Evolutionary conservation across 2,888 invertebrate species (phyloP), one percentile per base, ranked within the genome.

Genomic region (Ophraella communa): DNA sequence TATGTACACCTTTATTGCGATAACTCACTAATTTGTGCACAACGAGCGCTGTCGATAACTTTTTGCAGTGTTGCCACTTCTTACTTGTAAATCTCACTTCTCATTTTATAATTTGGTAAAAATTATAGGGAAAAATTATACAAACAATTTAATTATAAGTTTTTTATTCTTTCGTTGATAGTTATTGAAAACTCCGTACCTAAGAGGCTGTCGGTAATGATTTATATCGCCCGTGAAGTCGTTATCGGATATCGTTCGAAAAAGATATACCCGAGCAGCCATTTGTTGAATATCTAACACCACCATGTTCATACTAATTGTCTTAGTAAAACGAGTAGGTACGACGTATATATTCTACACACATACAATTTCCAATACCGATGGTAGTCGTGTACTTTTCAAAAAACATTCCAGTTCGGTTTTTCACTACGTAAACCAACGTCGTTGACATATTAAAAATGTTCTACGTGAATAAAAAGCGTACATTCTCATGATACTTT

Each of bases 271-370:
- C n/a, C 10, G 21, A 45, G 21, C n/a, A n/a, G n/a, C 45, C 45
- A 42, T 55, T 42, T 39, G 42, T 39, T 42, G 55, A 42, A 39
- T 24, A 39, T 55, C 55, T 55, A 55, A 55, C 55, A 55, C 44
- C 24, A 27, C 42, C 17, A 51, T n/a, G 21, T 44, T 55, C 55
- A 55, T 55, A 55, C 55, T 55, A 55, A 55, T 55, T 55, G 55
- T 55, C 10, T 42, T 27, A 44, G 55, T n/a, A 35, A 21, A 21
- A 35, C 23, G 8, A 30, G 30, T 52, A 18, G 5, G n/a, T 39
- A 39, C 17, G 8, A 55, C 44, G 54, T 54, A 21, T n/a, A n/a
- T 55, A 55, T 55, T 55, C 55, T 24, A 17, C 39, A 55, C 55
- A 7, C 55, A 55, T 55, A 17, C 42, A 14, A 55, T 27, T 17